Evolutionary conservation across 2,113 vertebrate genomes (phyloP).

Genomic region (Tragelaphus strepsiceros): DNA sequence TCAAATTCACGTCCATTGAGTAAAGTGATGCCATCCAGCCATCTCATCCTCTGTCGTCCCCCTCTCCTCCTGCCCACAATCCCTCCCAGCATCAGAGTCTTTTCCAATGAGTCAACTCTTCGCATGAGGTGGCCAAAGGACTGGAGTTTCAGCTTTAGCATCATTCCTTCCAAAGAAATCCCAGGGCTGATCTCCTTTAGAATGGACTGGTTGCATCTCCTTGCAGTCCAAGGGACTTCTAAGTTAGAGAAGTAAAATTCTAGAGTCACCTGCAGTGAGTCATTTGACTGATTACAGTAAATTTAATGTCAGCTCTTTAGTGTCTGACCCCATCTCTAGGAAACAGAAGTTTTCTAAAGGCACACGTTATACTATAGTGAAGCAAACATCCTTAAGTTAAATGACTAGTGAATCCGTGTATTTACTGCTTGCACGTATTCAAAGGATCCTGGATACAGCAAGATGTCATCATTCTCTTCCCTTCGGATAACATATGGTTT

Average conservation of each 20-base stretch:
- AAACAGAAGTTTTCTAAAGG: not conserved
- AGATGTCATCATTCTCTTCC: not conserved
- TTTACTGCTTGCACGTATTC: not conserved
- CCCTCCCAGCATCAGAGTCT: no score
- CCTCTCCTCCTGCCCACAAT: no score
- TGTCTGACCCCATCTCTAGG: not conserved
- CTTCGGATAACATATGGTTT: not conserved
- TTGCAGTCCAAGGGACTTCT: not conserved
- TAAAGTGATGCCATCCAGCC: no score
- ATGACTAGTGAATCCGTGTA: not conserved
- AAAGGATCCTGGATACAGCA: not conserved
- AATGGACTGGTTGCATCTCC: no score
- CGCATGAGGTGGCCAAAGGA: no score
- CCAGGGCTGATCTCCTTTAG: no score
- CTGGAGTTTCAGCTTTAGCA: no score
- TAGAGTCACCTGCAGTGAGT: not conserved
- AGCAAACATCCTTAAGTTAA: not conserved
- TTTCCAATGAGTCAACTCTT: no score
- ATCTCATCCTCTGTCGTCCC: no score
- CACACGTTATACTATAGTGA: not conserved
- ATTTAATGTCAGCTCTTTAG: not conserved
- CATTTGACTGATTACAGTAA: not conserved
- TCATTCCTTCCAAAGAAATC: no score
- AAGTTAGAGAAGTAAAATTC: not conserved
- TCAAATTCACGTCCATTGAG: no score